A percentile compares a stretch with the other conserved stretches of the same genome.
Conservation (phyloP, 2,888 invertebrate genomes). For the Chironomus tentans region DNA sequence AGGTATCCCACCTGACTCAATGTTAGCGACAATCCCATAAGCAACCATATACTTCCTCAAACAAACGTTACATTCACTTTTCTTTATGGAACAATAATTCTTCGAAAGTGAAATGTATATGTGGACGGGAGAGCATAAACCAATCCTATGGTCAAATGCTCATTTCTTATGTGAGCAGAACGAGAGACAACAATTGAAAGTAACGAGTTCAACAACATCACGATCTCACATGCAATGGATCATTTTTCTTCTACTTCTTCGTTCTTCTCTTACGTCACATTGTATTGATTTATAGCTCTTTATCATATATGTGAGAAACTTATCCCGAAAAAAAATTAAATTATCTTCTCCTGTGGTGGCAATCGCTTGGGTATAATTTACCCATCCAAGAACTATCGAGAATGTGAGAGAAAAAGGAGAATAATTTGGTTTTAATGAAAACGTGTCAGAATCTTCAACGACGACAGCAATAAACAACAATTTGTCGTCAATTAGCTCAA, state of each 20-base stretch:
- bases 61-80: no score
- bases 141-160: no score
- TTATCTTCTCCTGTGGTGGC: background rate
- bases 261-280: background rate
- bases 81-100: no score
- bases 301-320: background rate
- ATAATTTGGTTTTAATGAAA: background rate
- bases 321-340: background rate
- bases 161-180: no score
- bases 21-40: no score
- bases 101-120: no score
- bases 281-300: background rate
- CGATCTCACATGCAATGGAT: background rate
- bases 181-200: background rate
- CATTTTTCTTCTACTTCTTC: background rate
- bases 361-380: no score
- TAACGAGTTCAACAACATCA: background rate
- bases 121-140: no score
- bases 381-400: background rate
- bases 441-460: background rate
- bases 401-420: background rate
- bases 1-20: no score
- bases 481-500: background rate
- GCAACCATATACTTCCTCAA: no score
- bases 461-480: background rate